Conservation (phyloP, 1,140 invertebrate genomes). For the Globodera ellingtonae region DNA sequence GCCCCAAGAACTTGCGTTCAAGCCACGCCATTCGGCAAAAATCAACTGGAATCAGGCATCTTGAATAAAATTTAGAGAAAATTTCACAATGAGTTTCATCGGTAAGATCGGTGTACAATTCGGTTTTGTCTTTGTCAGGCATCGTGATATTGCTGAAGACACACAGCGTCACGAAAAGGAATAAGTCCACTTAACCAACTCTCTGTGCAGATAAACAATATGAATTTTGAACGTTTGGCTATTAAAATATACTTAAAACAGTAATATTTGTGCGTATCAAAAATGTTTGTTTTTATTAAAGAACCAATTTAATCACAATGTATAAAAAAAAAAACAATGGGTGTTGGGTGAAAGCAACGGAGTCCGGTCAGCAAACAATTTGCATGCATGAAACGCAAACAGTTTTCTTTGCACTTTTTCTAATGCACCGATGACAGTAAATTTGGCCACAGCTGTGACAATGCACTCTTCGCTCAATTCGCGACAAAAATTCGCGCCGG, state of each 20-base stretch:
- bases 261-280: background rate
- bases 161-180: too few relatives aligned
- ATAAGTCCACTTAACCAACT: too few relatives aligned
- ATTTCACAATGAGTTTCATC: constrained; percentile 26
- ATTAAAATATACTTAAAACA: constrained; percentile 8
- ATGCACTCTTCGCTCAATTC: constrained; percentile 44
- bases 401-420: constrained; percentile 3
- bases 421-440: constrained; percentile 49
- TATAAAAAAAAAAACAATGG: constrained; percentile 1
- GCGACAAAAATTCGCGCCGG: constrained; percentile 49
- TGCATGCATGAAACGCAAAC: constrained; percentile 18
- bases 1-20: background rate
- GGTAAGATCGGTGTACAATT: background rate
- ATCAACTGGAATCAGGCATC: constrained; percentile 13
- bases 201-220: too few relatives aligned
- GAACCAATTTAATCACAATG: background rate
- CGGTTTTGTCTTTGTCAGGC: background rate
- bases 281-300: background rate
- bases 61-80: background rate
- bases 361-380: background rate
- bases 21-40: constrained; percentile 21
- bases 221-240: background rate
- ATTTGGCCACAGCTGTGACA: constrained; percentile 46
- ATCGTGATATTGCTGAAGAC: background rate
- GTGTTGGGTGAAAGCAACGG: background rate